Base-by-base conservation (phyloP, 2,113 vertebrate genomes). In the Turnix velox region DNA sequence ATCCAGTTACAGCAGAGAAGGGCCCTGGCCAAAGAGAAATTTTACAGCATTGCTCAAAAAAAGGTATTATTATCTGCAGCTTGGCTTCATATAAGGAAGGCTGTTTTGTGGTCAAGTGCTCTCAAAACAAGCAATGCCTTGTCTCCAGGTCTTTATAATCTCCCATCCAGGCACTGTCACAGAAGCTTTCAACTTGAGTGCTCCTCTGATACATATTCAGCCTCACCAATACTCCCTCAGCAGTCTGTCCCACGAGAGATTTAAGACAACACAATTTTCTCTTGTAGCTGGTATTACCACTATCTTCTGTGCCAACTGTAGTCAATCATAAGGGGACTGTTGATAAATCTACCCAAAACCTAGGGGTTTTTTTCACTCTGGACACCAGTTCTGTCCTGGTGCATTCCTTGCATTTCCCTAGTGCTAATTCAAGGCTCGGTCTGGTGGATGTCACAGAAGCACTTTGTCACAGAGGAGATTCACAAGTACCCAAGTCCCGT, bases 1-100 rank as follows among this genome's bases (percentile, higher is more conserved):
- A 73, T 95, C 76, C 73, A 73, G 18, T 88, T 92, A 84, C 27
- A 87, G 40, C 23, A 61, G 72, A 78, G 83, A 74, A 61, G 37
- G 25, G 48, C 33, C 33, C 37, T 68, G 76, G 45, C 19, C 76
- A 75, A 87, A 81, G 35, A 74, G 48, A 37, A 92, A 81, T 81
- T 92, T 77, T 81, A 37, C 61, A 75, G 40, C 57, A 61, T 57
- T 48, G 63, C 33, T 92, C 81, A 77, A 59, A 92, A 45, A 86
- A 71, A 33, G 55, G 71, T 18, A 0, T 17, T 37, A 63, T 84
- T 88, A 57, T 68, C 76, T 82, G 45, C 58, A 92, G 40, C 55
- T 89, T 82, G 37, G 58, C 65, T 87, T 92, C 48, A 57, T 75
- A 90, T 90, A 65, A 84, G 37, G 40, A 75, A 92, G 69, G 61